These are phyloP conservation scores for Syritta pipiens DNA, from an alignment of 2,888 invertebrate species.

Conservation along the genomic window DNA sequence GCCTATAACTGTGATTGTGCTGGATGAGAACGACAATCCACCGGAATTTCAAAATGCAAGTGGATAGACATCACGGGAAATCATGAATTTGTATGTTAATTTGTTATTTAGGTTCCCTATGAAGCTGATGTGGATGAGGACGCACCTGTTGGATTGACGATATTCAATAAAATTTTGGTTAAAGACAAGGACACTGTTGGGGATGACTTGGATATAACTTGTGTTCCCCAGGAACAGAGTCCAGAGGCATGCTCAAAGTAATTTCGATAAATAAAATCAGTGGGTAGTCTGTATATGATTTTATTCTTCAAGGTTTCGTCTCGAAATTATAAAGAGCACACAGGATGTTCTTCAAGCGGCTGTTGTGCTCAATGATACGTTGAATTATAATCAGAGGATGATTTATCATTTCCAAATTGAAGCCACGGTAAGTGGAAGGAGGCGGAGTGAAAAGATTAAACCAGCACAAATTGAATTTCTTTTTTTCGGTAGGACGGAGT, in stretches of 20 bases:
- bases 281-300: too few species aligned
- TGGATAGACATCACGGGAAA: background rate
- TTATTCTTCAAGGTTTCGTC: conserved; percentile 76
- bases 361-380: conserved; percentile 84
- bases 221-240: conserved; percentile 80
- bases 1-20: conserved; percentile 89
- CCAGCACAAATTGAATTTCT: background rate
- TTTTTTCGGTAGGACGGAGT: conserved; percentile 85
- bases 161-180: conserved; percentile 86
- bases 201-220: conserved; percentile 88
- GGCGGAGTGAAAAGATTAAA: background rate
- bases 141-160: conserved; percentile 85
- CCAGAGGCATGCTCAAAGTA: conserved; percentile 78
- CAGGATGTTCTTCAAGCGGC: conserved; percentile 87
- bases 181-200: conserved; percentile 91
- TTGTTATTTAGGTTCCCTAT: conserved; percentile 85
- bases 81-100: conserved; percentile 22
- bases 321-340: conserved; percentile 75
- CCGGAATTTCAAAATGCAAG: conserved; percentile 88
- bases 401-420: conserved; percentile 88
- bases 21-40: conserved; percentile 94
- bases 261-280: conserved; percentile 21
- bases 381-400: conserved; percentile 89
- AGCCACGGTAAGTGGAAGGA: conserved; percentile 84
- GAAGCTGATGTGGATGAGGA: conserved; percentile 90